Percentiles rank a stretch among this genome's conserved stretches.
phyloP scores from a whole-genome alignment of 2,113 vertebrate species.

The Crypturellus undulatus region DNA sequence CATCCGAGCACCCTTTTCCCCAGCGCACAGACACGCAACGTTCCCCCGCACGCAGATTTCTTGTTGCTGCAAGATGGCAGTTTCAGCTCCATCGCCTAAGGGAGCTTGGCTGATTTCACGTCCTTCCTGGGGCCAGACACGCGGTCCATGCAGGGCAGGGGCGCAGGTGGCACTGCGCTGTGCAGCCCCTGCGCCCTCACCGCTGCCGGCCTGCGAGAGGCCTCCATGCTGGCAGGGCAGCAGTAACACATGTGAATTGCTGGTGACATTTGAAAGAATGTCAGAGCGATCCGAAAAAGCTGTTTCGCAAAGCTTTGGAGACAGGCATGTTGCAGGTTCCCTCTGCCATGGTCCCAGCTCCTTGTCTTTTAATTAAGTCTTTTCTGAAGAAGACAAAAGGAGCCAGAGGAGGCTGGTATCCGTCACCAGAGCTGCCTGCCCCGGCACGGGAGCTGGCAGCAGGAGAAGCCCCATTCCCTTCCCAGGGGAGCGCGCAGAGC shows the following conservation, averaged over 20 bases:
- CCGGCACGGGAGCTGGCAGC: neutral
- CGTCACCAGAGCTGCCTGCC: neutral
- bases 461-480: neutral
- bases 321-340: neutral
- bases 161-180: too few relatives aligned
- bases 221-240: neutral
- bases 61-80: neutral
- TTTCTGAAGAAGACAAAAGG: neutral
- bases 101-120: neutral
- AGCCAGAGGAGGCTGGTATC: too few relatives aligned
- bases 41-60: neutral
- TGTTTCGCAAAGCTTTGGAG: neutral
- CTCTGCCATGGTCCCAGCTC: neutral
- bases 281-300: neutral
- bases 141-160: neutral
- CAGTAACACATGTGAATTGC: neutral
- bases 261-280: neutral
- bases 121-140: neutral
- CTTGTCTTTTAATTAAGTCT: neutral
- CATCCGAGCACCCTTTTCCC: neutral
- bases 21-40: neutral
- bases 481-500: too few relatives aligned
- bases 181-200: too few relatives aligned
- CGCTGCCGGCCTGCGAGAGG: neutral
- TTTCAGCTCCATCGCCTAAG: neutral